Evolutionary conservation across 2,113 vertebrate species (phyloP).

Genomic region (Chionomys nivalis): DNA sequence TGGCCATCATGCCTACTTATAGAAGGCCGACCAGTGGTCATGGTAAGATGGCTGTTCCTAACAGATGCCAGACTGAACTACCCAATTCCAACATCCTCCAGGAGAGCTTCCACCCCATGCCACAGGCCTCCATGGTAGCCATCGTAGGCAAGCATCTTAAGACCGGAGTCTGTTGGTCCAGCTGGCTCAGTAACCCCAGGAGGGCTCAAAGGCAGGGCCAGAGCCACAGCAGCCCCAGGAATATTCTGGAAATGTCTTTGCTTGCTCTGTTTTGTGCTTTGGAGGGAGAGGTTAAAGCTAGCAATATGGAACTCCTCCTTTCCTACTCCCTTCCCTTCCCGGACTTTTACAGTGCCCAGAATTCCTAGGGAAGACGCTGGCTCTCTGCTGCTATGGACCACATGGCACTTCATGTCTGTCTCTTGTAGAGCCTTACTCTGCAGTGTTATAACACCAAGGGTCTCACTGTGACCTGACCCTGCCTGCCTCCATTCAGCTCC

Average conservation of each 20-base stretch:
- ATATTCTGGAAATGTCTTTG: background rate
- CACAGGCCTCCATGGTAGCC: background rate
- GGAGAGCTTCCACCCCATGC: background rate
- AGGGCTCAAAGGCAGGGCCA: background rate
- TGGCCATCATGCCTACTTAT: background rate
- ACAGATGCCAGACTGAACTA: background rate
- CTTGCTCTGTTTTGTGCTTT: background rate
- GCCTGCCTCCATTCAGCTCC: background rate
- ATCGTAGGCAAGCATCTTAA: background rate
- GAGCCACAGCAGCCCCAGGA: background rate
- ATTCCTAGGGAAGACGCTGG: background rate
- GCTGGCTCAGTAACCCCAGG: background rate
- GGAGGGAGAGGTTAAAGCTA: background rate
- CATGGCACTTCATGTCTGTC: rapidly evolving
- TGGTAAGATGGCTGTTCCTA: background rate
- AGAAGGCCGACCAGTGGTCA: background rate
- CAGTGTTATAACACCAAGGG: background rate
- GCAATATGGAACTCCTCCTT: background rate
- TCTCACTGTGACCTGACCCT: background rate
- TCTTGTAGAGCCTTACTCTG: too few species aligned
- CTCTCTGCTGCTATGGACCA: background rate
- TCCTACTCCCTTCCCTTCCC: too few species aligned
- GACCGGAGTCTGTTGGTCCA: background rate
- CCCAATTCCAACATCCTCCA: rapidly evolving
- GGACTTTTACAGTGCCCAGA: background rate